A percentile compares a stretch with the other conserved stretches of the same genome.
phyloP scores from a whole-genome alignment of 2,113 vertebrate genomes.

The Macquaria australasica region DNA sequence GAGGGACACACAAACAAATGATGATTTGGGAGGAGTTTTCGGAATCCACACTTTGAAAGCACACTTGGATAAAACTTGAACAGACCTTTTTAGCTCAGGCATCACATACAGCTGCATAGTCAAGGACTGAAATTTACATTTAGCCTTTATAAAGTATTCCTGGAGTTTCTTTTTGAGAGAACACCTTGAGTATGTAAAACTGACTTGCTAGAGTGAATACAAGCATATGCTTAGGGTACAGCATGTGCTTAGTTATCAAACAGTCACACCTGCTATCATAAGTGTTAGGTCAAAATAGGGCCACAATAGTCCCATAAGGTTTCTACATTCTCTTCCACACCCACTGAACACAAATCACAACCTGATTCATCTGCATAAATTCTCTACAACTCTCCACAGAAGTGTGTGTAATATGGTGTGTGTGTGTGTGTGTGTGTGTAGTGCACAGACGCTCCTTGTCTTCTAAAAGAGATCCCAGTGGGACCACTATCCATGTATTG shows the following conservation, averaged over 20 bases:
- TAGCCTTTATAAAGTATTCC: too few species aligned
- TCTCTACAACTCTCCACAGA: background rate
- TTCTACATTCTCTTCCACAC: background rate
- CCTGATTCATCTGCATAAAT: conserved; percentile 36
- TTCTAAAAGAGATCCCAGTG: conserved; percentile 39
- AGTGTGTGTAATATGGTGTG: background rate
- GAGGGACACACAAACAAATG: background rate
- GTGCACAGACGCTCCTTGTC: conserved; percentile 2
- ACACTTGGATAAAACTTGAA: background rate
- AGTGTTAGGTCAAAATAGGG: background rate
- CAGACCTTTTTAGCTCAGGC: background rate
- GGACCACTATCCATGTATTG: conserved; percentile 34
- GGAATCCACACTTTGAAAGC: background rate
- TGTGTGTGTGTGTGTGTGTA: background rate
- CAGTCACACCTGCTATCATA: background rate
- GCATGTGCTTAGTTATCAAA: background rate
- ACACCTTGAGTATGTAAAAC: background rate
- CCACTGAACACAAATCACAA: conserved; percentile 31
- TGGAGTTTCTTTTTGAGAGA: background rate
- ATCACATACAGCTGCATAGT: background rate
- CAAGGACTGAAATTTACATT: background rate
- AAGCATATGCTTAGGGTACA: background rate
- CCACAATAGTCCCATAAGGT: background rate
- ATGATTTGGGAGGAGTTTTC: background rate
- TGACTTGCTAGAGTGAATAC: background rate